phyloP scores from a whole-genome alignment of 1,140 invertebrate species.

The Popillia japonica region DNA sequence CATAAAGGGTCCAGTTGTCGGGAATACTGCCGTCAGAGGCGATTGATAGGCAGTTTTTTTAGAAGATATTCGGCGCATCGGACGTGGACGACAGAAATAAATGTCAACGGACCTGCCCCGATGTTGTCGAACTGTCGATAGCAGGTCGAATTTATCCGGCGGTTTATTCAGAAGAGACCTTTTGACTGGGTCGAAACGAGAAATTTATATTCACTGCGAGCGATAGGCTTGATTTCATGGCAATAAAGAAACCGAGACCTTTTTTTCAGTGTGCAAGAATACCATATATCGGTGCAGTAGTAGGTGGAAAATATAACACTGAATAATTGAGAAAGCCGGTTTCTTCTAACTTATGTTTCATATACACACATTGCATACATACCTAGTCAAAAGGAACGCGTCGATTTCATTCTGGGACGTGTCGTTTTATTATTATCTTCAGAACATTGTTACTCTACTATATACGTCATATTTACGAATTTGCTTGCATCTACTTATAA shows the following conservation, averaged over 20 bases:
- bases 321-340: background rate
- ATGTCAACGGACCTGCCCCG: constrained; percentile 13
- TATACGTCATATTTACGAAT: no score
- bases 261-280: background rate
- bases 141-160: constrained; percentile 30
- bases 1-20: background rate
- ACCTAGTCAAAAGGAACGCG: background rate
- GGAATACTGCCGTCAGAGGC: background rate
- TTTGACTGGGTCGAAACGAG: constrained; percentile 20
- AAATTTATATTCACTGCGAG: constrained; percentile 35
- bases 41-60: background rate
- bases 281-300: background rate
- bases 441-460: no score
- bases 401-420: background rate
- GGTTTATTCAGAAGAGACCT: constrained; percentile 22
- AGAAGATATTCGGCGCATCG: background rate
- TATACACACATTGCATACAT: no score
- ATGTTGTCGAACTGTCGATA: constrained; percentile 23
- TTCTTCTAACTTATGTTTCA: no score
- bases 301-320: background rate
- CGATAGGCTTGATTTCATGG: constrained; percentile 31
- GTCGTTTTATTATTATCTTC: no score
- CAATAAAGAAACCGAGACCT: constrained; percentile 14
- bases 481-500: no score
- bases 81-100: constrained; percentile 15